Base-by-base conservation (phyloP, 2,888 invertebrate species). In the Trisateles emortualis region DNA sequence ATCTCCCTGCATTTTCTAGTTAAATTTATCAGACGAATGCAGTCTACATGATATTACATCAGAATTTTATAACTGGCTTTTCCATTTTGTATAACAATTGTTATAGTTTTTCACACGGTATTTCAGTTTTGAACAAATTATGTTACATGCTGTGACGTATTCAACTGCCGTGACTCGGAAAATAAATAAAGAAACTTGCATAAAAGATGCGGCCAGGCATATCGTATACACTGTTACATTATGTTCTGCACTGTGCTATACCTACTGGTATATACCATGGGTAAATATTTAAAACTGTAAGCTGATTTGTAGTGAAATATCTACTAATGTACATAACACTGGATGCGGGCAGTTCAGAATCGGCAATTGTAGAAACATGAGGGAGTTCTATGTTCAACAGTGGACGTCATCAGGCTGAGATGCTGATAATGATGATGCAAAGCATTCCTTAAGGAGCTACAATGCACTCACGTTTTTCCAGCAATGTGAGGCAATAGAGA, bases 151-250 rank as follows among this genome's bases (percentile, higher is more conserved):
- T 54, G 52, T 74, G 74, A 69, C 62, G 59, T 72, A 68, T 72
- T 73, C 63, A 60, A 51, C 45, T 74, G 63, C 64, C 68, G 71
- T 78, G 77, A 78, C 74, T 73, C 52, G 64, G 55, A 55, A 53
- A 77, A 78, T 78, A 72, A 80, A 69, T n/a, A n/a, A n/a, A n/a
- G n/a, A 79, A 81, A 79, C 64, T 72, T 72, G 64, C 58, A 76
- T 73, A 82, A 81, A 79, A 76, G 78, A 74, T 64, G 62, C 80
- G 70, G 52, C 75, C 78, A 76, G 78, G 83, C 83, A 72, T 81
- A 75, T 78, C 78, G 59, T 64, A 35, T 35, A 42, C 19, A 44
- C 52, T 68, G 59, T 75, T 73, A 68, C 68, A 62, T 75, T 74
- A 60, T 72, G 53, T 67, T 54, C 40, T 8, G 22, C 64, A 41